A percentile compares a stretch with the other conserved stretches of the same genome.
Conservation (phyloP, 2,797 vertebrate genomes). For the Urocyon cinereoargenteus region DNA sequence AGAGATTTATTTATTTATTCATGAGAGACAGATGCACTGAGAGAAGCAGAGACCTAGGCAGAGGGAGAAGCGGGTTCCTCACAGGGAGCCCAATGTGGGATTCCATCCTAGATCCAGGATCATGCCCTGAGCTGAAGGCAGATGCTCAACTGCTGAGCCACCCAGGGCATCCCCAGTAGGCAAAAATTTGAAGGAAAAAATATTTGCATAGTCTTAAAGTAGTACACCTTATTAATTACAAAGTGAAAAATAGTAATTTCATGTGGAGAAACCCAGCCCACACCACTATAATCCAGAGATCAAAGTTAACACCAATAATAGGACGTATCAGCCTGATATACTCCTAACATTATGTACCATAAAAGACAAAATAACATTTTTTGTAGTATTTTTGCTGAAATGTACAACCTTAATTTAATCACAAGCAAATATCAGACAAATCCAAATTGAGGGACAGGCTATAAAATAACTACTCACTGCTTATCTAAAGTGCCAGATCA, state of each 20-base stretch:
- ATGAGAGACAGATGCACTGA: too few relatives aligned
- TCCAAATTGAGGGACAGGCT: not conserved
- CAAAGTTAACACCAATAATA: not conserved
- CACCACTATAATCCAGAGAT: not conserved
- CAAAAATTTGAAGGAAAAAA: not conserved
- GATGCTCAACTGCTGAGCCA: too few relatives aligned
- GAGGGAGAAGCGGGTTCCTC: too few relatives aligned
- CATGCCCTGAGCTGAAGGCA: too few relatives aligned
- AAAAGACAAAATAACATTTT: not conserved
- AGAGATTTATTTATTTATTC: too few relatives aligned
- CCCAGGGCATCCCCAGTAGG: too few relatives aligned
- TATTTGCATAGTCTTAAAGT: not conserved
- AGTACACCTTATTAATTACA: not conserved
- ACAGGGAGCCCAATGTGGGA: too few relatives aligned
- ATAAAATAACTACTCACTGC: not conserved
- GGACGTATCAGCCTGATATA: not conserved
- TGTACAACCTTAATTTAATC: not conserved
- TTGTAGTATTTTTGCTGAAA: not conserved
- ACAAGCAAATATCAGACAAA: not conserved
- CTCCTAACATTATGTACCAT: not conserved
- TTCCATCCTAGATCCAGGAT: too few relatives aligned
- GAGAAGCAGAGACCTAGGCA: too few relatives aligned
- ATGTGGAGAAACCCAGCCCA: not conserved
- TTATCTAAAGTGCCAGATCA: not conserved
- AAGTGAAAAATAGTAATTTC: not conserved